phyloP scores from a whole-genome alignment of 1,140 invertebrate species.

The Coboldia fuscipes region DNA sequence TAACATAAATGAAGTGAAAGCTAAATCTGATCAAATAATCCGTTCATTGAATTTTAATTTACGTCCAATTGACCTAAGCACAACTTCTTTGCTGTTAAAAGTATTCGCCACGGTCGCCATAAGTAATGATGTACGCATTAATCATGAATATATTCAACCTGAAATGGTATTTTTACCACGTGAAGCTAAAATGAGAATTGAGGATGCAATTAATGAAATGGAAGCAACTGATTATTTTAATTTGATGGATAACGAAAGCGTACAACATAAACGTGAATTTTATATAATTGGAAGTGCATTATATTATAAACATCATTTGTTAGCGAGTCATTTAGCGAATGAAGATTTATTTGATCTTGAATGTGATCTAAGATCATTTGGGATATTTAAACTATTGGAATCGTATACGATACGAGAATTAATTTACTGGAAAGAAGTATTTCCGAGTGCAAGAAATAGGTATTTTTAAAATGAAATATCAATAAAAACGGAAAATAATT shows the following conservation, averaged over 20 bases:
- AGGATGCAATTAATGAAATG: constrained; percentile 56
- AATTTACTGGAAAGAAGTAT: constrained; percentile 57
- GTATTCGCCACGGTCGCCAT: not conserved
- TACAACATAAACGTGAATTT: constrained; percentile 53
- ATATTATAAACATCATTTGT: constrained; percentile 45
- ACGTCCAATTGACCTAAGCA: not conserved
- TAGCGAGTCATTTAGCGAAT: constrained; percentile 46
- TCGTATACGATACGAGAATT: constrained; percentile 42
- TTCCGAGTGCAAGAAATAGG: constrained; percentile 14
- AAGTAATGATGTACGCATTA: constrained; percentile 3
- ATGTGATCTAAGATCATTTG: constrained; percentile 41
- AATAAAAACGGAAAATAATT: constrained; percentile 13
- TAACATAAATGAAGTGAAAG: not conserved
- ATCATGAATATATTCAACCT: constrained; percentile 20
- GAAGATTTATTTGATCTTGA: constrained; percentile 47
- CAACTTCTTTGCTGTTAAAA: not conserved
- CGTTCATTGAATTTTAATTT: not conserved
- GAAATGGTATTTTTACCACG: constrained; percentile 40
- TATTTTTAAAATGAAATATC: constrained; percentile 9
- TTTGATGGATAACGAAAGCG: constrained; percentile 58
- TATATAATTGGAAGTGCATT: constrained; percentile 51
- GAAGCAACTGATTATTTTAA: constrained; percentile 63
- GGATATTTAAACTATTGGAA: constrained; percentile 37
- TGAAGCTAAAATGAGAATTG: constrained; percentile 52
- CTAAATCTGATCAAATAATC: not conserved